Base-by-base conservation (phyloP, 1,140 invertebrate genomes). In the Zaprionus tsacasi region DNA sequence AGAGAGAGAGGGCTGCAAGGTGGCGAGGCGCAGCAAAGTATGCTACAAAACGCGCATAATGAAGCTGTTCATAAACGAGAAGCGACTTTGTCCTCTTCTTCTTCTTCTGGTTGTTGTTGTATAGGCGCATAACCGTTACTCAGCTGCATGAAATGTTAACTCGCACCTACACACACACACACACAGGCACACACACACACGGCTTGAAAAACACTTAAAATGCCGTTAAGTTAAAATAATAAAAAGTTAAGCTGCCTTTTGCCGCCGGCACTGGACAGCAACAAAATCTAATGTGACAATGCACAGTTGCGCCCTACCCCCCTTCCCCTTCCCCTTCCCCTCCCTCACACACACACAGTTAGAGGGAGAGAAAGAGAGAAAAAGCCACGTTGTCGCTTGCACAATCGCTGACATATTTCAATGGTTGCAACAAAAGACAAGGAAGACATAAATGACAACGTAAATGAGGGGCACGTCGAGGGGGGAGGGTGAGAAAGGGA, bases 181-280 rank as follows among this genome's bases (percentile, higher is more conserved):
- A 45, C 27, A 7, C 56, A 6, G 11, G 25, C 21, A 17, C 25
- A 15, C 10, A 25, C 15, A 25, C 15, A 45, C 61, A 33, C 57
- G 57, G 65, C 56, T 63, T 83, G 85, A 88, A 81, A 89, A 89
- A 89, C 86, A 89, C 85, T 89, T 89, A 89, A 89, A 89, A 89
- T 76, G 86, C 81, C 85, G 86, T 89, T 89, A 89, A 89, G 85
- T 85, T 89, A 89, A 89, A 89, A 90, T 90, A 89, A 89, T 90
- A 88, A 89, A 88, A 89, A 88, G 86, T 89, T 89, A 88, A 89
- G 80, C 83, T 79, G 80, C 77, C 78, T 74, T 65, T 65, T 69
- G 38, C 77, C 82, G 81, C 69, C 73, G 38, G 78, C 77, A 52
- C 63, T 38, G 68, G 78, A 70, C 85, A 89, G 63, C 81, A 81